Evolutionary conservation across 2,888 invertebrate genomes (phyloP).

Genomic region (Lochmaea crataegi): DNA sequence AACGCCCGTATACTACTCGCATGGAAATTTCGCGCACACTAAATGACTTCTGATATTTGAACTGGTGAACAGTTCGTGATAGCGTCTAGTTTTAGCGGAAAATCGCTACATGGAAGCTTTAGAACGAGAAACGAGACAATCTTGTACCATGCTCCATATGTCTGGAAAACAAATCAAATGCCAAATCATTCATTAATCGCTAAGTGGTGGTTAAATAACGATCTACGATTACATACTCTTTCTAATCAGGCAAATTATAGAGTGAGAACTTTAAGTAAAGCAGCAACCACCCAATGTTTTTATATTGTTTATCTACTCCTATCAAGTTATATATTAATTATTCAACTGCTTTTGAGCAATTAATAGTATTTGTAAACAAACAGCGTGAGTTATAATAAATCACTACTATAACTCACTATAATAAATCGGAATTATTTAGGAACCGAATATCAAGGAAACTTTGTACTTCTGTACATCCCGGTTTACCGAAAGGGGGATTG

Average conservation of each 20-base stretch:
- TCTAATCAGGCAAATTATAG: constrained; percentile 18
- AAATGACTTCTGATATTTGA: constrained; percentile 48
- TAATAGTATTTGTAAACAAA: no score
- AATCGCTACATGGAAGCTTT: constrained; percentile 2
- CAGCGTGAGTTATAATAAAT: no score
- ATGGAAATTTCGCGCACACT: constrained; percentile 1
- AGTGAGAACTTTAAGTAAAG: background rate
- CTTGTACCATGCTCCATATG: constrained; percentile 55
- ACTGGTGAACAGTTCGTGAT: constrained; percentile 39
- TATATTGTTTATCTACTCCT: no score
- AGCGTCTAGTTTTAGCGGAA: constrained; percentile 15
- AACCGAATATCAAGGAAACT: no score
- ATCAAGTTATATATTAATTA: no score
- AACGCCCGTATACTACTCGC: background rate
- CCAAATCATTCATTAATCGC: constrained; percentile 52
- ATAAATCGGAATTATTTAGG: no score
- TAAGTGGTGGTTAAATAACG: constrained; percentile 41
- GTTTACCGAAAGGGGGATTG: no score
- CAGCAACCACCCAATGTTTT: background rate
- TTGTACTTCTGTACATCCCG: no score
- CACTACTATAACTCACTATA: no score
- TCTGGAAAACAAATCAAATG: constrained; percentile 44
- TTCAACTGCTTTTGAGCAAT: no score
- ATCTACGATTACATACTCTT: constrained; percentile 17
- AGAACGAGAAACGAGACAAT: constrained; percentile 22